Conservation (phyloP, 2,797 vertebrate genomes). For the Myoxocephalus aenaeus region DNA sequence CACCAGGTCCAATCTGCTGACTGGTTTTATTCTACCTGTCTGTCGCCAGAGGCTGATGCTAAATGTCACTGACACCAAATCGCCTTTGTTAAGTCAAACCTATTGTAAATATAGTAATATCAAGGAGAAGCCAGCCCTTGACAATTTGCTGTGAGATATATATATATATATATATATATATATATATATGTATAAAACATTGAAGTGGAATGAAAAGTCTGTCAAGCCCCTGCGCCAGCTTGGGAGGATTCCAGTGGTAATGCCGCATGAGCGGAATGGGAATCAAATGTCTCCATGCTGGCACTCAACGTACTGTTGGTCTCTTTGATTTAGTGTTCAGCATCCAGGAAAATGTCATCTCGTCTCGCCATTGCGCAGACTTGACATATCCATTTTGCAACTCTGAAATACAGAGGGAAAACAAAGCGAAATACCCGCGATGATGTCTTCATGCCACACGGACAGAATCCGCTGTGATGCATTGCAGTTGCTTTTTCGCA, state of each 20-base stretch:
- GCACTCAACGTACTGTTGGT: conserved; percentile 79
- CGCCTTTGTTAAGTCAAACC: conserved; percentile 81
- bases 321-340: conserved; percentile 80
- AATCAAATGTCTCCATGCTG: conserved; percentile 81
- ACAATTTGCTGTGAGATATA: conserved; percentile 50
- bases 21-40: conserved; percentile 92
- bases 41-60: conserved; percentile 92
- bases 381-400: conserved; percentile 81
- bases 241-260: conserved; percentile 74
- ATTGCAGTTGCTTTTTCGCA: conserved; percentile 32
- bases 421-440: conserved; percentile 59
- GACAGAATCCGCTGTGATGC: conserved; percentile 57
- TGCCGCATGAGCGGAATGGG: conserved; percentile 73
- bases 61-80: conserved; percentile 95
- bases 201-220: conserved; percentile 73
- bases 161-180: neutral
- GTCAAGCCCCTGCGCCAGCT: conserved; percentile 71
- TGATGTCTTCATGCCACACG: conserved; percentile 71
- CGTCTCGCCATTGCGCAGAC: conserved; percentile 68
- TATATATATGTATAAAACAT: conserved; percentile 45
- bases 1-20: conserved; percentile 92
- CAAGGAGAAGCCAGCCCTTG: conserved; percentile 49
- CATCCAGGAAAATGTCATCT: conserved; percentile 81
- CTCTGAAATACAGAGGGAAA: conserved; percentile 73
- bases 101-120: conserved; percentile 68